Evolutionary conservation across 2,113 vertebrate genomes (phyloP).

Genomic region (Percopsis transmontana): DNA sequence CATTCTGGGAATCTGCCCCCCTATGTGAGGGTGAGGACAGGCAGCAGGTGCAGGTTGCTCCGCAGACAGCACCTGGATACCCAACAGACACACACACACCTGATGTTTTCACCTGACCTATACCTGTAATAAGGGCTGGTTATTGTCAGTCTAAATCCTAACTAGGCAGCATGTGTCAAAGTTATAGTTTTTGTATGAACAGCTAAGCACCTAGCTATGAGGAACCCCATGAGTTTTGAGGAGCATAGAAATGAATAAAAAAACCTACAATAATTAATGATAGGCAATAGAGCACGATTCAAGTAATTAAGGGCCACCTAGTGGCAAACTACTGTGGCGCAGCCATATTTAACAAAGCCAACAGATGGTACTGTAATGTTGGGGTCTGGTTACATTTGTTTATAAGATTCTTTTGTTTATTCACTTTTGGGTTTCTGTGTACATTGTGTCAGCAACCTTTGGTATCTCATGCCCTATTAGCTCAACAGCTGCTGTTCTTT

Average conservation of each 20-base stretch:
- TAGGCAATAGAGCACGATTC: conserved; percentile 1
- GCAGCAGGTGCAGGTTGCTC: conserved; percentile 75
- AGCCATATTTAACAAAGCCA: conserved; percentile 48
- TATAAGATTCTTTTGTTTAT: conserved; percentile 68
- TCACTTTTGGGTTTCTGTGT: conserved; percentile 66
- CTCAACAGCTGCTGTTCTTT: conserved; percentile 67
- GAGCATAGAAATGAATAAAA: conserved; percentile 44
- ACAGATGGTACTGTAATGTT: conserved; percentile 61
- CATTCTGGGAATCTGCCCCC: conserved; percentile 77
- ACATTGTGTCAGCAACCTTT: conserved; percentile 50
- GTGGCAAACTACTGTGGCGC: conserved; percentile 39
- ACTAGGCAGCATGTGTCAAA: conserved; percentile 2
- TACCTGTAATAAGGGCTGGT: conserved; percentile 42
- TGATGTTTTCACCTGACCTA: conserved; percentile 65
- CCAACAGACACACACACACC: conserved; percentile 51
- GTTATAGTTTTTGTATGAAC: conserved; percentile 17
- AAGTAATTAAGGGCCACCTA: conserved; percentile 39
- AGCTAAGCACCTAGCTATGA: conserved; percentile 31
- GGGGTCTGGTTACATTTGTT: conserved; percentile 63
- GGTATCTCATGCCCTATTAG: conserved; percentile 32
- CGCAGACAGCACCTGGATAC: conserved; percentile 64
- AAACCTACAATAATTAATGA: conserved; percentile 60
- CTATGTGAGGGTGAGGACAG: conserved; percentile 69
- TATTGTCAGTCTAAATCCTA: conserved; percentile 12
- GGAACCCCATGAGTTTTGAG: conserved; percentile 42